Evolutionary conservation across 2,888 invertebrate genomes (phyloP), one percentile per base, ranked within the genome.

Genomic region (Drosophila rellima): DNA sequence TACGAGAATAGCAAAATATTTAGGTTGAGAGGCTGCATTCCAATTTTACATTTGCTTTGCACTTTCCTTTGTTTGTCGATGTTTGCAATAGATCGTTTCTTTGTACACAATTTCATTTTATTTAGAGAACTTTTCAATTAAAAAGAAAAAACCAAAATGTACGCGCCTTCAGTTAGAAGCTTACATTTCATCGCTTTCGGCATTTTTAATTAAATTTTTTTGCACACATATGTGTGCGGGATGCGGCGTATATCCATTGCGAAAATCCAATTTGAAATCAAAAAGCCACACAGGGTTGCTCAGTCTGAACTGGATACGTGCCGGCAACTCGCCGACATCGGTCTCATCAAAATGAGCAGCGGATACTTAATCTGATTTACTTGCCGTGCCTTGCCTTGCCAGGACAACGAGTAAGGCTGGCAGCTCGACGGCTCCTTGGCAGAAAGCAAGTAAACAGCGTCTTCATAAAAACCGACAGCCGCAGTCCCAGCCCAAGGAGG

Each of bases 331-430:
- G 17, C 60, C 20, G 37, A 29, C 68, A 29, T 51, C 62, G 59
- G 50, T 66, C 26, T 56, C 89, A 85, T 89, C 85, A 85, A 86
- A 89, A 88, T 85, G 88, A 88, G 88, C 88, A 89, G 82, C 80
- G 86, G 80, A 71, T 88, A 85, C 90, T 88, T 87, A 87, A 87
- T 87, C 87, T 88, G 90, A 87, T 87, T 87, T 87, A 87, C 86
- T 88, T 88, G 83, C 70, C 33, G 35, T 42, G 54, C 20, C 31
- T 11, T 15, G 26, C 37, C 20, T 23, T 42, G 35, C 61, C 48
- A 61, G 59, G 37, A 13, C 45, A 39, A 61, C 57, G 33, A 70
- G 59, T 44, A 59, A 57, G 55, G 37, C 60, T 56, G 50, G 50
- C 66, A 70, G 59, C 60, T 55, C 59, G 52, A 60, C 60, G 56